These are phyloP conservation scores for Lota lota DNA, from an alignment of 2,113 vertebrate genomes.

Conservation along the genomic window DNA sequence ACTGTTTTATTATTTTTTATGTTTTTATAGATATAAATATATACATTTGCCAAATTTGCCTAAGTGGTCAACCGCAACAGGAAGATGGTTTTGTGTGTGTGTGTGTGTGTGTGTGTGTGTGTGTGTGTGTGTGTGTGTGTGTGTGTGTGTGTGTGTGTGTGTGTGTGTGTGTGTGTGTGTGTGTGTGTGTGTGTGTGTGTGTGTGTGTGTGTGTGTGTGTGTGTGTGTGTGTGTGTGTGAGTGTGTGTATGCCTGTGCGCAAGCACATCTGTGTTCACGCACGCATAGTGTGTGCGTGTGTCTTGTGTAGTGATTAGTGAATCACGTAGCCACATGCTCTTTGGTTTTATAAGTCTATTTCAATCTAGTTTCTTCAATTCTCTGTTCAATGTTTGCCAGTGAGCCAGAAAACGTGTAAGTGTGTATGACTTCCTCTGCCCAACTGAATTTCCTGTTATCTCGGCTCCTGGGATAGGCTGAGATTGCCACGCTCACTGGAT, in stretches of 20 bases:
- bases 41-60: slow-evolving; percentile 71
- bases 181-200: slow-evolving; percentile 17
- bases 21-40: slow-evolving; percentile 11
- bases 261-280: no score
- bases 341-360: background rate
- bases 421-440: slow-evolving; percentile 15
- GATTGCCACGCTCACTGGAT: slow-evolving; percentile 8
- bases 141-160: slow-evolving; percentile 21
- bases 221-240: slow-evolving; percentile 28
- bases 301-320: background rate
- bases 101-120: slow-evolving; percentile 18
- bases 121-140: slow-evolving; percentile 16
- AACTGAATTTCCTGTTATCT: slow-evolving; percentile 39
- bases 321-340: slow-evolving; percentile 11
- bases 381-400: slow-evolving; percentile 13
- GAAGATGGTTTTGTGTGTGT: slow-evolving; percentile 37
- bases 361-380: background rate
- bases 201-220: slow-evolving; percentile 13
- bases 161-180: slow-evolving; percentile 8
- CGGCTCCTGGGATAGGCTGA: slow-evolving; percentile 10
- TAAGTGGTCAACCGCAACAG: slow-evolving; percentile 57
- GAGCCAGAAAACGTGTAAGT: slow-evolving; percentile 8
- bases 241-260: slow-evolving; percentile 14
- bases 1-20: slow-evolving; percentile 33
- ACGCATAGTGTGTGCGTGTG: slow-evolving; percentile 9